Conservation (phyloP, 2,888 invertebrate species). For the Rhabditoides inermis region DNA sequence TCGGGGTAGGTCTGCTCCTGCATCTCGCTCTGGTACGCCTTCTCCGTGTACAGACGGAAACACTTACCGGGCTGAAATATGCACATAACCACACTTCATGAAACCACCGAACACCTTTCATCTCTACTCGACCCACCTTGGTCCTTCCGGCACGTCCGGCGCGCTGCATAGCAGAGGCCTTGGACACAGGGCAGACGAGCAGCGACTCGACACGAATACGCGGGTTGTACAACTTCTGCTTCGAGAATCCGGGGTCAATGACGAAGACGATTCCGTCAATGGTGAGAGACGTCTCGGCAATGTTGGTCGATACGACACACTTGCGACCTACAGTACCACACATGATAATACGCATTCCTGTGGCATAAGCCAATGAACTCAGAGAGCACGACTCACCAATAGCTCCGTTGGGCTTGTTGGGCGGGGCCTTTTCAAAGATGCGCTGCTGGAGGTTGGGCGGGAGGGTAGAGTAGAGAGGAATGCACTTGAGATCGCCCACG, state of each 20-base stretch:
- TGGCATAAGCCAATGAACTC: neutral
- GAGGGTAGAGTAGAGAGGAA: conserved; percentile 91
- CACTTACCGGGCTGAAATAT: conserved; percentile 91
- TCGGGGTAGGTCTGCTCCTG: conserved; percentile 95
- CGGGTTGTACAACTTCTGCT: conserved; percentile 86
- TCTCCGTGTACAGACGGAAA: conserved; percentile 80
- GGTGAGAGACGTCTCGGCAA: conserved; percentile 94
- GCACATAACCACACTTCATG: too few species aligned
- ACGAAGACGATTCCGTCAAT: conserved; percentile 98
- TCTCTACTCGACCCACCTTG: too few species aligned
- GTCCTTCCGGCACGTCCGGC: conserved; percentile 78
- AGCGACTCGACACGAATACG: conserved; percentile 86
- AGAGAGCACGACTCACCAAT: conserved; percentile 61
- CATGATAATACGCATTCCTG: too few species aligned
- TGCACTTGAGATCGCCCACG: conserved; percentile 90
- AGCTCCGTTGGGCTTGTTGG: conserved; percentile 76
- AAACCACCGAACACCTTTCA: too few species aligned
- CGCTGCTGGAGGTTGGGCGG: conserved; percentile 79
- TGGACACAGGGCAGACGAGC: conserved; percentile 91
- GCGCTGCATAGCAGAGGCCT: conserved; percentile 93
- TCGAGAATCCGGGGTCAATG: conserved; percentile 96
- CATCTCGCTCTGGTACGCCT: conserved; percentile 88
- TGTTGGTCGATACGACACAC: conserved; percentile 87
- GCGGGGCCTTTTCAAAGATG: conserved; percentile 91
- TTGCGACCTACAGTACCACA: conserved; percentile 28